Conservation (phyloP, 2,888 invertebrate genomes). For the Ennomos erosarius region DNA sequence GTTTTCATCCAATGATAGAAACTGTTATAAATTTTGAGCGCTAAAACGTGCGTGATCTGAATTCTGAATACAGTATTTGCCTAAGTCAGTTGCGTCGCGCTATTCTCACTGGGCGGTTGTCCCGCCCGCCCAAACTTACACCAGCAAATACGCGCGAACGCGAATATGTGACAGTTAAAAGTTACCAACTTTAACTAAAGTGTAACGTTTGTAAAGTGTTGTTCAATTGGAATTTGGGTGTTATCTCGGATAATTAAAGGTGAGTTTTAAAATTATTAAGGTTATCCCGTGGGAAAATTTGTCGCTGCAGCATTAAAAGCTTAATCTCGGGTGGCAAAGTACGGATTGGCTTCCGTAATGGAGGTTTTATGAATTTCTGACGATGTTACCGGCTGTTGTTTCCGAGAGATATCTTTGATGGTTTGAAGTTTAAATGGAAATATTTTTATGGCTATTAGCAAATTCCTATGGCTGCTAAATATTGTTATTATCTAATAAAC, state of each 20-base stretch:
- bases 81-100: slow-evolving; percentile 53
- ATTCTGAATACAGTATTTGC: slow-evolving; percentile 39
- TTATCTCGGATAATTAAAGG: slow-evolving; percentile 50
- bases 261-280: slow-evolving; percentile 41
- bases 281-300: slow-evolving; percentile 24
- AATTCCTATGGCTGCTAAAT: no score
- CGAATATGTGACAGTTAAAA: slow-evolving; percentile 35
- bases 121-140: slow-evolving; percentile 60
- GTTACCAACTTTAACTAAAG: slow-evolving; percentile 23
- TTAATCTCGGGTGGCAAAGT: slow-evolving; percentile 34
- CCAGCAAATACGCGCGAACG: slow-evolving; percentile 34
- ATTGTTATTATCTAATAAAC: no score
- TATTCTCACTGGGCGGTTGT: slow-evolving; percentile 55
- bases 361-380: slow-evolving; percentile 6
- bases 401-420: background rate
- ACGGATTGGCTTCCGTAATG: slow-evolving; percentile 29
- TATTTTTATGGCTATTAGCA: no score
- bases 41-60: slow-evolving; percentile 22
- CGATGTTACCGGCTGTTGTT: background rate
- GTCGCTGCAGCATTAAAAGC: slow-evolving; percentile 19
- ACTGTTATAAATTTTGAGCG: slow-evolving; percentile 20
- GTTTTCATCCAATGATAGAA: background rate
- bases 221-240: slow-evolving; percentile 32
- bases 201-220: slow-evolving; percentile 38
- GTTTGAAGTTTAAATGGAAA: no score